phyloP scores from a whole-genome alignment of 2,797 vertebrate species.

The Chelonia mydas region DNA sequence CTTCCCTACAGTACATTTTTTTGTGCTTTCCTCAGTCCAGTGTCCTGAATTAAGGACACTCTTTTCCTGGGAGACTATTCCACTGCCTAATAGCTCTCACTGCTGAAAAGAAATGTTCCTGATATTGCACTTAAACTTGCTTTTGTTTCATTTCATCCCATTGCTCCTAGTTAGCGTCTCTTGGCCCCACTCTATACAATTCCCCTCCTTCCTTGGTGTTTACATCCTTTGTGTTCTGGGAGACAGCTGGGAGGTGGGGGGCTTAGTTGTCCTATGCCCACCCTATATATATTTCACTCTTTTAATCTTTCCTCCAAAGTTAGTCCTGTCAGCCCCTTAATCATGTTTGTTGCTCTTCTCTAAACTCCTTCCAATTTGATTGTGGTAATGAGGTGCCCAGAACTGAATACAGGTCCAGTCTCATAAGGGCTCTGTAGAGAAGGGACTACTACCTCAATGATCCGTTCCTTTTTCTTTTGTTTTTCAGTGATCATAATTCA shows the following conservation, averaged over 20 bases:
- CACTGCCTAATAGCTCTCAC: background rate
- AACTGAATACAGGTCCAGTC: background rate
- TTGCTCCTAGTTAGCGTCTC: background rate
- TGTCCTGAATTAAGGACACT: fast-evolving
- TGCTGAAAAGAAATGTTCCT: background rate
- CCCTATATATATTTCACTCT: constrained; percentile 12
- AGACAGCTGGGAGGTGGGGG: background rate
- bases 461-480: background rate
- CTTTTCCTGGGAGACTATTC: background rate
- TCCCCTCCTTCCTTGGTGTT: fast-evolving
- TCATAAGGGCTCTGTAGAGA: fast-evolving
- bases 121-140: fast-evolving
- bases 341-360: fast-evolving
- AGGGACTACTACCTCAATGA: background rate
- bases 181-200: background rate
- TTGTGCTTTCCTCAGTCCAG: fast-evolving
- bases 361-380: constrained; percentile 32
- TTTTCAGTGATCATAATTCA: constrained; percentile 65
- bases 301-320: constrained; percentile 52
- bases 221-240: fast-evolving
- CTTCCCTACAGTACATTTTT: background rate
- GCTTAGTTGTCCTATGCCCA: background rate
- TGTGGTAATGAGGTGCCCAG: constrained; percentile 56
- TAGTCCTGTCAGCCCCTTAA: constrained; percentile 14
- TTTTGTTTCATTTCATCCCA: fast-evolving